Evolutionary conservation across 1,140 invertebrate species (phyloP).

Genomic region (Ruditapes philippinarum): DNA sequence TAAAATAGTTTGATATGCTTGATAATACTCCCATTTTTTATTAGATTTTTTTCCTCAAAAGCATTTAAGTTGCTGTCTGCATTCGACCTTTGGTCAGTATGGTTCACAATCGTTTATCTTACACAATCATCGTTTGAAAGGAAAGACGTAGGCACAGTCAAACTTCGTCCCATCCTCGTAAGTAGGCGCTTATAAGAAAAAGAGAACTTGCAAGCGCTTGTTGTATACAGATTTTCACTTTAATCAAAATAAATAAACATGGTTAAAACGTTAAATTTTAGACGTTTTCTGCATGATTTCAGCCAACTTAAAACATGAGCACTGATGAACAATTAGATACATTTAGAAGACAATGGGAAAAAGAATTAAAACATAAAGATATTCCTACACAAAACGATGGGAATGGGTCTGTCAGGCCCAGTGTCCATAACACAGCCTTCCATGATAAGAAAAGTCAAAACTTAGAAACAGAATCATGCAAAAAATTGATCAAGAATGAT

Average conservation of each 20-base stretch:
- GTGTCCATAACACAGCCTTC: not conserved
- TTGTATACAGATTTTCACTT: no score
- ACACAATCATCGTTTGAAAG: no score
- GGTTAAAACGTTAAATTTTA: not conserved
- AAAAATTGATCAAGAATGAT: not conserved
- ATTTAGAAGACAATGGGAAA: slow-evolving; percentile 62
- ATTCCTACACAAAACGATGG: not conserved
- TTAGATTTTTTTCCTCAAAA: no score
- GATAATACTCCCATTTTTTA: slow-evolving; percentile 29
- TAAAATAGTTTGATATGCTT: slow-evolving; percentile 1
- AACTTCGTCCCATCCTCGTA: no score
- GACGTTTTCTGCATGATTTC: not conserved
- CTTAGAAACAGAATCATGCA: not conserved
- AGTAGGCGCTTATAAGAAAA: no score
- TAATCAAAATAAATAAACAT: no score
- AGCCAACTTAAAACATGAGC: not conserved
- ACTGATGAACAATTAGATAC: slow-evolving; percentile 44
- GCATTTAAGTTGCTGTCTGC: no score
- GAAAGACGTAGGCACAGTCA: no score
- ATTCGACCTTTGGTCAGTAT: no score
- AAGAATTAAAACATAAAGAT: slow-evolving; percentile 45
- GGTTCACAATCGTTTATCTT: no score
- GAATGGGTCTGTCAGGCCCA: not conserved
- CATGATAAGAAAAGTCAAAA: not conserved
- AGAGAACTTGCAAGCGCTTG: no score